Percentiles rank a stretch among this genome's conserved stretches.
phyloP scores from a whole-genome alignment of 2,113 vertebrate species.

The Antennarius striatus region DNA sequence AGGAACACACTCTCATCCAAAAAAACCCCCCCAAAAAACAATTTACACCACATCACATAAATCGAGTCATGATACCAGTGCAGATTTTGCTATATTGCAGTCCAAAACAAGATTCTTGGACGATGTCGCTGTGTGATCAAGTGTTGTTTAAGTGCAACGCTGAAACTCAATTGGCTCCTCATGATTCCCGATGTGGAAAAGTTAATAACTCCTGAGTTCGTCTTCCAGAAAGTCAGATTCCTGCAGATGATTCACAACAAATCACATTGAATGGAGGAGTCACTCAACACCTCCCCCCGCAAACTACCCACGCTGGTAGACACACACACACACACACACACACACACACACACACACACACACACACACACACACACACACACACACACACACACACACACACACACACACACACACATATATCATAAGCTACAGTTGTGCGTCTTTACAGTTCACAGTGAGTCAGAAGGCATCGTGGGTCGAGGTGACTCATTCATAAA shows the following conservation, averaged over 20 bases:
- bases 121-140: constrained; percentile 3
- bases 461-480: constrained; percentile 43
- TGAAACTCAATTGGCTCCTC: constrained; percentile 35
- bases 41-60: constrained; percentile 13
- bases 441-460: constrained; percentile 31
- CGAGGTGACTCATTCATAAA: constrained; percentile 67
- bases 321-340: constrained; percentile 2
- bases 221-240: constrained; percentile 66
- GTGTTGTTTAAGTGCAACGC: constrained; percentile 23
- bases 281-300: constrained; percentile 1
- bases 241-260: constrained; percentile 59
- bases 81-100: constrained; percentile 9
- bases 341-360: background rate
- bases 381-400: background rate
- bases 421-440: constrained; percentile 25
- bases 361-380: too few species aligned
- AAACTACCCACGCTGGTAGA: background rate
- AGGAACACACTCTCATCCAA: constrained; percentile 35
- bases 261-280: constrained; percentile 47
- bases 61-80: constrained; percentile 5
- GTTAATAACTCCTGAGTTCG: constrained; percentile 50
- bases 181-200: constrained; percentile 56
- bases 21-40: background rate
- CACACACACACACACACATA: background rate
- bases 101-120: constrained; percentile 1